Evolutionary conservation across 2,888 invertebrate genomes (phyloP), one percentile per base, ranked within the genome.

Genomic region (Nomada hirtipes): DNA sequence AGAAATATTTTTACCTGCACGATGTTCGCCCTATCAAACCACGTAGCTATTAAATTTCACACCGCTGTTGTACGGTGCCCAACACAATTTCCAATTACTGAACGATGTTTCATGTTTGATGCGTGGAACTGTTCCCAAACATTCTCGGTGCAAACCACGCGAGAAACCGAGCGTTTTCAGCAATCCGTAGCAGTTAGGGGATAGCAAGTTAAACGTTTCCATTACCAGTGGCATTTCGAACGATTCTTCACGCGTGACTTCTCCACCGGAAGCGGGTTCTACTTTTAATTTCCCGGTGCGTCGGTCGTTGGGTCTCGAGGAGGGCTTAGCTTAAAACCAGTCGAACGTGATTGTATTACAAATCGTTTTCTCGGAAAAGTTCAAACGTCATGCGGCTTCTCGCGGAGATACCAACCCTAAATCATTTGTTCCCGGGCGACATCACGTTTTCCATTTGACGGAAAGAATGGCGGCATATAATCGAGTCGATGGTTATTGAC

Each of bases 161-260:
- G 55, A 68, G 60, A 60, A 55, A 50, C 29, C 50, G 75, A 84
- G 55, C 60, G 47, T 69, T 82, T 75, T 59, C 61, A 69, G 52
- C 68, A 47, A 57, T 50, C 53, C 63, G 26, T 64, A 52, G 23
- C 65, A 57, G 13, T 63, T 60, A 36, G 64, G 26, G 67, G 67
- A 60, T 29, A 65, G 15, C 55, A 60, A 78, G 63, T 75, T 72
- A 71, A 78, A 71, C 69, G 65, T 61, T 82, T 75, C 55, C 74
- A 74, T 77, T 71, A 47, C 44, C 65, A 13, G 23, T 11, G 73
- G 50, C 47, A 71, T 82, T 74, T 42, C 67, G 59, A 36, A 26
- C 75, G 75, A 82, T 82, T 76, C 83, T 69, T 67, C 50, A 71
- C 78, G 67, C 82, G 82, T 82, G 77, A 82, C 83, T 82, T 75